Percentiles rank a stretch among this genome's conserved stretches.
Evolutionary conservation across 2,113 vertebrate genomes (phyloP).

Genomic region (Elgaria multicarinata): DNA sequence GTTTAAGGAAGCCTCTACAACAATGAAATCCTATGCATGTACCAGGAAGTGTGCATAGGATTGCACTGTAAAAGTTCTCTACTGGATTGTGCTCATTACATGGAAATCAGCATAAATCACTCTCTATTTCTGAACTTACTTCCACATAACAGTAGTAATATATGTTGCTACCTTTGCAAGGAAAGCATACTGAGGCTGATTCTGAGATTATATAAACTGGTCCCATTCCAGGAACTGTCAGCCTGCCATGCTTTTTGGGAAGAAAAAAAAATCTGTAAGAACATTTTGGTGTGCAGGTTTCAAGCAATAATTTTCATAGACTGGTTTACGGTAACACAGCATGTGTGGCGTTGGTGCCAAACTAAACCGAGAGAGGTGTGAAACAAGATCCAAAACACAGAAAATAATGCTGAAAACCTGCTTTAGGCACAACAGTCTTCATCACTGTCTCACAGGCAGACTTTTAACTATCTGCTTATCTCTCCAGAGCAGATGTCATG

Average conservation of each 20-base stretch:
- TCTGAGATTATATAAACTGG: background rate
- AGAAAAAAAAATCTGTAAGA: background rate
- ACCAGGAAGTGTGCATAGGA: too few relatives aligned
- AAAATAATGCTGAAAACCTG: fast-evolving
- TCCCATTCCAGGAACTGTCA: background rate
- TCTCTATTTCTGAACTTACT: background rate
- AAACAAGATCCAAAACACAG: background rate
- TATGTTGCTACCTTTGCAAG: background rate
- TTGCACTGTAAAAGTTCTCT: too few relatives aligned
- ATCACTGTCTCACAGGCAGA: background rate
- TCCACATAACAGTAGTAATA: background rate
- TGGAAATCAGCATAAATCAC: background rate
- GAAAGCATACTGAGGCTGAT: background rate
- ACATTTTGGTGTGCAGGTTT: background rate
- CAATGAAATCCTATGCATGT: too few relatives aligned
- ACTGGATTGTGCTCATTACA: background rate
- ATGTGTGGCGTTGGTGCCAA: background rate
- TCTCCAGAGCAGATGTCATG: background rate
- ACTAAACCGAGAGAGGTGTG: constrained; percentile 39
- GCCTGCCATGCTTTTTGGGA: background rate
- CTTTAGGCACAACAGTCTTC: background rate
- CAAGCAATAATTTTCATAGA: background rate
- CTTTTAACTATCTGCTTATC: constrained; percentile 30
- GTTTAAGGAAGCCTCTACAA: too few relatives aligned
- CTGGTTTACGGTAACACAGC: constrained; percentile 37